These are phyloP conservation scores for Esox masquinongy DNA, from an alignment of 2,797 vertebrate genomes.

Conservation along the genomic window DNA sequence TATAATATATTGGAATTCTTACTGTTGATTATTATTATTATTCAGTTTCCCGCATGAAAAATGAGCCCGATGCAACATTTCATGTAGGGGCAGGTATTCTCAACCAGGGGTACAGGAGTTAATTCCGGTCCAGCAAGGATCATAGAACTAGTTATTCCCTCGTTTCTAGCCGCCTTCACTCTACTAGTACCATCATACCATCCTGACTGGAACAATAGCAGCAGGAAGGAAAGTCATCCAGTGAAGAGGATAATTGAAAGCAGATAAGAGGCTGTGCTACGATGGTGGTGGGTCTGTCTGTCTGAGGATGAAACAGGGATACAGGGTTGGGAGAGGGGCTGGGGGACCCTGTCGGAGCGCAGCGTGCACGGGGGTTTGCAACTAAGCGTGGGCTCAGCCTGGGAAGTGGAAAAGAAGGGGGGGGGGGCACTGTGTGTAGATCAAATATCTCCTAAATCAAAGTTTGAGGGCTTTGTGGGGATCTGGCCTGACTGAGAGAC, in stretches of 20 bases:
- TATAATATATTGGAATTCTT: too few species aligned
- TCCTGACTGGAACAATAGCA: conserved; percentile 28
- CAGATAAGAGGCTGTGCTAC: conserved; percentile 33
- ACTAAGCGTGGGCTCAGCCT: neutral
- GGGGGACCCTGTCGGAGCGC: conserved; percentile 11
- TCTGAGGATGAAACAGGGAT: neutral
- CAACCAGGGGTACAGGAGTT: conserved; percentile 32
- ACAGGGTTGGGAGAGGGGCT: neutral
- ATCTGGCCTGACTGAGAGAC: conserved; percentile 18
- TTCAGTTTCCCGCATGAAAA: too few species aligned
- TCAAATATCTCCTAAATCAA: conserved; percentile 60
- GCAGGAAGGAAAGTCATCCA: conserved; percentile 23
- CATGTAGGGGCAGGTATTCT: neutral
- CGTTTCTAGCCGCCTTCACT: conserved; percentile 39
- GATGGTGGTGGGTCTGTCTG: neutral
- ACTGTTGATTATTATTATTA: too few species aligned
- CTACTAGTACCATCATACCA: conserved; percentile 11
- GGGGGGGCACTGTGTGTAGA: conserved; percentile 34
- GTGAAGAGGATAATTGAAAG: conserved; percentile 36
- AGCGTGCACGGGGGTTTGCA: neutral
- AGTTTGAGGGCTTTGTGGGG: conserved; percentile 21
- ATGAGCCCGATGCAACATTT: neutral
- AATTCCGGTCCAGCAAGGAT: conserved; percentile 24
- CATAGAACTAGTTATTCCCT: conserved; percentile 39
- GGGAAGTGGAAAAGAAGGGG: conserved; percentile 11